These are phyloP conservation scores for Nomada goodeniana DNA, from an alignment of 2,888 invertebrate genomes.

Conservation along the genomic window DNA sequence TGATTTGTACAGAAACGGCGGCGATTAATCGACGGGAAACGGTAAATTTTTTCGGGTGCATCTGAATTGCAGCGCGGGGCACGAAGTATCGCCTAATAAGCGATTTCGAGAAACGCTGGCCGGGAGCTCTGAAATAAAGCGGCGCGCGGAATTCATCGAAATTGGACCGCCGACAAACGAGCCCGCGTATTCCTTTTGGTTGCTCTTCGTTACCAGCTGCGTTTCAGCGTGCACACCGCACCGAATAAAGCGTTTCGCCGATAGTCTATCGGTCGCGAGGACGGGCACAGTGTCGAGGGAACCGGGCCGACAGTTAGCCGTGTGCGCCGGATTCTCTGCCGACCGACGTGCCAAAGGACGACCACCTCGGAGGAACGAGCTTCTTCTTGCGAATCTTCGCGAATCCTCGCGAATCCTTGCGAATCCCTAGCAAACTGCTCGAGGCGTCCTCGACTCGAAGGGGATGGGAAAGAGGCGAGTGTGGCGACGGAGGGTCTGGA, in stretches of 20 bases:
- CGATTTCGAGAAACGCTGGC: background rate
- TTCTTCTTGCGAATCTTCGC: slow-evolving; percentile 60
- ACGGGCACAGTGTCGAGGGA: background rate
- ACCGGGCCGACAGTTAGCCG: slow-evolving; percentile 12
- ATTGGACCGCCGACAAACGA: no score
- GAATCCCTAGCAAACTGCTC: slow-evolving; percentile 57
- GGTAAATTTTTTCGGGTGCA: background rate
- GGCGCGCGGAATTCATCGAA: no score
- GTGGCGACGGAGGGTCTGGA: slow-evolving; percentile 9
- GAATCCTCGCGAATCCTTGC: slow-evolving; percentile 59
- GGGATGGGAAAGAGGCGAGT: background rate
- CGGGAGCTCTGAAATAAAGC: background rate
- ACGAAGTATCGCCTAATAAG: background rate
- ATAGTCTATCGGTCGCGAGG: no score
- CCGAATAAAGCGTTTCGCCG: no score
- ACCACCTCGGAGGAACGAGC: slow-evolving; percentile 31
- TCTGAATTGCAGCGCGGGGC: background rate
- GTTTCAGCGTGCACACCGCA: no score
- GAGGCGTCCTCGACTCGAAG: slow-evolving; percentile 47
- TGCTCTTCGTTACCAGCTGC: no score
- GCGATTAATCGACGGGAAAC: background rate
- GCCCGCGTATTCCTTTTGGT: no score
- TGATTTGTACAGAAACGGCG: background rate
- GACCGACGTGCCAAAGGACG: slow-evolving; percentile 50
- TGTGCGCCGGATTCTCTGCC: slow-evolving; percentile 43